Percentiles rank a stretch among this genome's conserved stretches.
These are phyloP conservation scores for Arctopsyche grandis DNA, from an alignment of 1,140 invertebrate genomes.

Conservation along the genomic window DNA sequence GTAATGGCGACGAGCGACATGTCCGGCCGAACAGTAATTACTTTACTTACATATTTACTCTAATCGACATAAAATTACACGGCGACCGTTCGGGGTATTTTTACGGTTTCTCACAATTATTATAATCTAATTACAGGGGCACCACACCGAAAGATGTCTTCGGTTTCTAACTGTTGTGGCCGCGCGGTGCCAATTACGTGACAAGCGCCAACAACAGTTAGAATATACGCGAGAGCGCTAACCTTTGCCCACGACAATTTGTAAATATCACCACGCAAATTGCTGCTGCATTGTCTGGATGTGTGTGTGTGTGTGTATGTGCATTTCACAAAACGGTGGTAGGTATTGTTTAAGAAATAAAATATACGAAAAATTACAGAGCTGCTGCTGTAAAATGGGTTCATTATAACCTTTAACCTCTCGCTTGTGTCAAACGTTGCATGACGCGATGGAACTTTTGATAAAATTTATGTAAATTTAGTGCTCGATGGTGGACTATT, in stretches of 20 bases:
- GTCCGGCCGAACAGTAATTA: conserved; percentile 33
- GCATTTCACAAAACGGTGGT: too few relatives aligned
- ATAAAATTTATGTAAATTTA: too few relatives aligned
- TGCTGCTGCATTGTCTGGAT: background rate
- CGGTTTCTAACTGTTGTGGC: conserved; percentile 22
- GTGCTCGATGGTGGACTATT: too few relatives aligned
- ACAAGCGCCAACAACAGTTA: conserved; percentile 50
- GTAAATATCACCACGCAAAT: conserved; percentile 3
- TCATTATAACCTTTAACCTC: too few relatives aligned
- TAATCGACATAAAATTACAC: conserved; percentile 55
- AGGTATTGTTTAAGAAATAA: too few relatives aligned
- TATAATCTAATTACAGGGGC: conserved; percentile 53
- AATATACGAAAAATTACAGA: too few relatives aligned
- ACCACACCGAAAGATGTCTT: conserved; percentile 47
- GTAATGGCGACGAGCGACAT: background rate
- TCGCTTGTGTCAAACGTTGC: too few relatives aligned
- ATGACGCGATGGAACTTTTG: too few relatives aligned
- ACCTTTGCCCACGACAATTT: conserved; percentile 31
- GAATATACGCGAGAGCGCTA: conserved; percentile 22
- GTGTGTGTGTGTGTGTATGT: too few relatives aligned
- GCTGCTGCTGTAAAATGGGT: too few relatives aligned
- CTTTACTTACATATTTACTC: conserved; percentile 42
- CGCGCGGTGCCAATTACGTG: conserved; percentile 50
- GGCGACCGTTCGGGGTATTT: conserved; percentile 45
- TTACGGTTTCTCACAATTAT: conserved; percentile 55